These are phyloP conservation scores for Apogon hyalosoma DNA, from an alignment of 2,797 vertebrate species.

Conservation along the genomic window DNA sequence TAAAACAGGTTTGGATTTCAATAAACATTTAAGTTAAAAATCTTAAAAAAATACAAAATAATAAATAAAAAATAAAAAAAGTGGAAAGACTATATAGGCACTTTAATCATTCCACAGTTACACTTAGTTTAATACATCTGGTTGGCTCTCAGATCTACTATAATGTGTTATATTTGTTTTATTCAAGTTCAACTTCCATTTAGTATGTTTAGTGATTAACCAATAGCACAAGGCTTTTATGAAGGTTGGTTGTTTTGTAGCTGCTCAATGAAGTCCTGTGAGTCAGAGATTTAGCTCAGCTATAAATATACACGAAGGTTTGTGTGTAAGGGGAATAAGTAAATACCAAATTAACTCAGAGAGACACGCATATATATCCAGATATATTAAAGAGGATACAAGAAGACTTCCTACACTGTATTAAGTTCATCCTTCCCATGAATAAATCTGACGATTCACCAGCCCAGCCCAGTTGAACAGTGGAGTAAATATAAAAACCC, in stretches of 20 bases:
- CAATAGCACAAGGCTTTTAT: not conserved
- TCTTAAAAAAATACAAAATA: too few relatives aligned
- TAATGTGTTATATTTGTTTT: too few relatives aligned
- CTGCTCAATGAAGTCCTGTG: not conserved
- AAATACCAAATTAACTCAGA: constrained; percentile 11
- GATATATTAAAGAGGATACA: constrained; percentile 11
- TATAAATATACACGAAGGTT: not conserved
- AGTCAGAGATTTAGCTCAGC: constrained; percentile 10
- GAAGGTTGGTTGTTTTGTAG: constrained; percentile 1
- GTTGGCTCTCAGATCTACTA: not conserved
- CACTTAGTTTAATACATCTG: too few relatives aligned
- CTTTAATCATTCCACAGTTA: too few relatives aligned
- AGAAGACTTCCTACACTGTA: constrained; percentile 7
- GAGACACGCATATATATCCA: not conserved
- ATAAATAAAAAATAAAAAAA: too few relatives aligned
- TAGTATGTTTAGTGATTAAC: not conserved
- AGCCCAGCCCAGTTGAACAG: not conserved
- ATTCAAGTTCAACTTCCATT: too few relatives aligned
- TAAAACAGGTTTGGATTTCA: too few relatives aligned
- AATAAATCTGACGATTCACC: constrained; percentile 1
- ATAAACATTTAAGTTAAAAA: too few relatives aligned
- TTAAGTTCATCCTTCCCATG: constrained; percentile 17
- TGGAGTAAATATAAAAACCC: too few relatives aligned
- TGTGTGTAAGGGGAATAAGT: not conserved
- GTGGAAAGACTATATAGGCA: too few relatives aligned